Evolutionary conservation across 2,888 invertebrate species (phyloP).

Genomic region (Cactoblastis cactorum): DNA sequence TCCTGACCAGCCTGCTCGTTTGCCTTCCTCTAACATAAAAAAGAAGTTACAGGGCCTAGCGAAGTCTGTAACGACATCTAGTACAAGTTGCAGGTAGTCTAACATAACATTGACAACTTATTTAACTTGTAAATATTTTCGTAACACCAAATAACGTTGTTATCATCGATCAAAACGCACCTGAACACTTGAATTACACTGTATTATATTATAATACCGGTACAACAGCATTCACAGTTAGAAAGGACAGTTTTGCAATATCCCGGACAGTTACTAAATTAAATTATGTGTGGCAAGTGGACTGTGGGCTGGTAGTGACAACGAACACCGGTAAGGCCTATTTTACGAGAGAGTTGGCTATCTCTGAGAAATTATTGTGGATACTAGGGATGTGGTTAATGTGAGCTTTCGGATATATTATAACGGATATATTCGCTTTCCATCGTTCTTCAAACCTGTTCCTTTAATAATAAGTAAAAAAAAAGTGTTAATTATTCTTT

Average conservation of each 20-base stretch:
- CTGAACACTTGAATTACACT: conserved; percentile 13
- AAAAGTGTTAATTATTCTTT: too few species aligned
- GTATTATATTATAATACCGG: conserved; percentile 22
- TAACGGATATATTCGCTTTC: too few species aligned
- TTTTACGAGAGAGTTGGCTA: conserved; percentile 9
- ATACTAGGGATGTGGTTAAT: too few species aligned
- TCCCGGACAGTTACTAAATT: conserved; percentile 49
- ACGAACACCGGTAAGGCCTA: neutral
- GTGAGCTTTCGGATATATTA: too few species aligned
- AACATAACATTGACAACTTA: too few species aligned
- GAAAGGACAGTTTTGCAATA: conserved; percentile 67
- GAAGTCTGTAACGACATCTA: too few species aligned
- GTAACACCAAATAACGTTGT: neutral
- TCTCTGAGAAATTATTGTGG: conserved; percentile 4
- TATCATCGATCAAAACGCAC: neutral
- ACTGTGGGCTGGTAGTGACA: conserved; percentile 18
- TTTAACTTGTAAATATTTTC: neutral
- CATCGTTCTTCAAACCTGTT: too few species aligned
- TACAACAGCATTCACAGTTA: conserved; percentile 50
- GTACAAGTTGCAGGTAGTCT: too few species aligned
- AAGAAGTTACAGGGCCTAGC: too few species aligned
- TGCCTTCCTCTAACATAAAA: too few species aligned
- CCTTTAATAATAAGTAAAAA: too few species aligned
- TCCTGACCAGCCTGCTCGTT: too few species aligned
- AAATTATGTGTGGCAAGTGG: conserved; percentile 27